Percentiles rank a stretch among this genome's conserved stretches.
phyloP scores from a whole-genome alignment of 2,888 invertebrate genomes.

The Nineta flava region DNA sequence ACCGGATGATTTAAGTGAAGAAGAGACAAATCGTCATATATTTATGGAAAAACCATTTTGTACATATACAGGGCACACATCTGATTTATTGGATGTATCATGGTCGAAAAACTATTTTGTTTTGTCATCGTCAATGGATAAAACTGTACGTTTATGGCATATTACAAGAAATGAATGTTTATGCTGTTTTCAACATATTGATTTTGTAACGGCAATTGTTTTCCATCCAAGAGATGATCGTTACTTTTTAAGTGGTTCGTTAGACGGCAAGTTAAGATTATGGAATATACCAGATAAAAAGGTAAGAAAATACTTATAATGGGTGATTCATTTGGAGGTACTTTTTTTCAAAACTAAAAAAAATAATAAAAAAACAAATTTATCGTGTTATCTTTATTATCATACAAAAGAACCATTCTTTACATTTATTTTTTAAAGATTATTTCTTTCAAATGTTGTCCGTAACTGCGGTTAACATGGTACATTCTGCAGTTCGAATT shows the following conservation, averaged over 20 bases:
- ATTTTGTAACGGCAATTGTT: conserved; percentile 97
- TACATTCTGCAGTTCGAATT: too few relatives aligned
- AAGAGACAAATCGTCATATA: conserved; percentile 41
- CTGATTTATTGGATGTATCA: conserved; percentile 89
- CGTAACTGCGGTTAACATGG: too few relatives aligned
- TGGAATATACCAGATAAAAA: conserved; percentile 99
- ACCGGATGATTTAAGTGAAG: conserved; percentile 40
- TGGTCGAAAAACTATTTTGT: conserved; percentile 99
- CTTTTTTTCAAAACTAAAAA: too few relatives aligned
- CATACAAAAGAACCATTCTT: too few relatives aligned
- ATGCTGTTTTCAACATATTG: conserved; percentile 97
- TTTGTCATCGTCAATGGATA: conserved; percentile 96
- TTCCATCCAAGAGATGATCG: conserved; percentile 89
- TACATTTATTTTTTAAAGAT: too few relatives aligned
- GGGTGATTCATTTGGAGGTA: too few relatives aligned
- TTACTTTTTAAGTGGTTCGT: conserved; percentile 89
- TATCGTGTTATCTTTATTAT: too few relatives aligned
- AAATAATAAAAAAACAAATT: too few relatives aligned
- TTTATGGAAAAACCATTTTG: conserved; percentile 87
- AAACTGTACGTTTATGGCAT: conserved; percentile 95
- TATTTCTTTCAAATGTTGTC: too few relatives aligned
- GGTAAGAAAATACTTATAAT: conserved; percentile 26
- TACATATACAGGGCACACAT: conserved; percentile 86
- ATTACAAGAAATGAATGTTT: conserved; percentile 93
- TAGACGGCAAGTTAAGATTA: conserved; percentile 93